Base-by-base conservation (phyloP, 2,797 vertebrate genomes). In the Remorina albescens region DNA sequence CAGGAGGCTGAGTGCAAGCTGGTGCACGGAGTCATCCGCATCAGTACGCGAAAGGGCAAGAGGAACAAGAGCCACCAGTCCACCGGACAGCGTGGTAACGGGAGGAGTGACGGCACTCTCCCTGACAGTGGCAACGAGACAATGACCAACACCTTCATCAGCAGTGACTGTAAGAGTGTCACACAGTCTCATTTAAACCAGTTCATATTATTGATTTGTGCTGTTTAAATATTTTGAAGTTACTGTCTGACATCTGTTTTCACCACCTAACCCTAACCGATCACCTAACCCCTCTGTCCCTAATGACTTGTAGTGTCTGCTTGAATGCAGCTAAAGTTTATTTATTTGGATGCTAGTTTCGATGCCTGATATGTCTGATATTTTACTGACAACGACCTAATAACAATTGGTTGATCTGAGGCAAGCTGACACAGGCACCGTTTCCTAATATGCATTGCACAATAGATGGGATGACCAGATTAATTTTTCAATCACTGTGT, bases 1-100 rank as follows among this genome's bases (percentile, higher is more conserved):
- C 97, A 98, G 93, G 98, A 98, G 47, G 98, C 98, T 0, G 98
- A 99, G 80, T 99, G 98, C 88, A 94, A 98, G 71, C 95, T 99
- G 83, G 98, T 99, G 58, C 94, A 97, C 0, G 98, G 98, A 4
- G 98, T 99, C 89, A 99, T 99, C 47, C 97, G 98, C 67, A 99
- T 99, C 92, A 99, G 98, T 90, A 99, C 97, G 0, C 94, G 98
- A 0, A 97, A 99, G 78, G 94, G 93, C 86, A 94, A 97, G 16
- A 91, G 89, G 13, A 90, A 82, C 77, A 92, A 94, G 70, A 80
- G 75, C 82, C 83, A 88, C 91, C 95, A 23, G 93, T 6, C 96
- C 86, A 53, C 92, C 2, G 83, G 85, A 18, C 91, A 89, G 90
- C 93, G 91, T 50, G 87, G 86, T 23, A 94, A n/a, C 25, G 95